Percentiles rank a stretch among this genome's conserved stretches.
Evolutionary conservation across 2,797 vertebrate genomes (phyloP).

Genomic region (Schizopygopsis pylzovi): DNA sequence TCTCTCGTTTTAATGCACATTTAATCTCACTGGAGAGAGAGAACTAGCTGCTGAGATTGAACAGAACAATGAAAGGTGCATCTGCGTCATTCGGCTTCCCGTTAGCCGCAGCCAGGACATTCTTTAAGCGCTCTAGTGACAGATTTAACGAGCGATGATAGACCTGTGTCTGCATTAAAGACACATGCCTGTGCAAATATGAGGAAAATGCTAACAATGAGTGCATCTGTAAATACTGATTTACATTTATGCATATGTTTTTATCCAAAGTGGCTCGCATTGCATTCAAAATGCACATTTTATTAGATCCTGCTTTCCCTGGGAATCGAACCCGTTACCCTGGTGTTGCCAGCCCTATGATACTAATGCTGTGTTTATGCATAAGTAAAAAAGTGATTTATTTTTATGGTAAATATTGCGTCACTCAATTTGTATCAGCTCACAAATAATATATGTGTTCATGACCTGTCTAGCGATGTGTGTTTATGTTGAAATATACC

Average conservation of each 20-base stretch:
- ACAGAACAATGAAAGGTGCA: slow-evolving; percentile 26
- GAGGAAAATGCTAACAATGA: background rate
- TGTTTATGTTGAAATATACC: too few relatives aligned
- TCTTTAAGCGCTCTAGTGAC: background rate
- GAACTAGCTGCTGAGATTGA: background rate
- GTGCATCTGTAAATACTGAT: background rate
- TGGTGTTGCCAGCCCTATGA: background rate
- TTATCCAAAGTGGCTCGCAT: background rate
- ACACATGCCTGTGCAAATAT: background rate
- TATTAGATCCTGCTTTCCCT: background rate
- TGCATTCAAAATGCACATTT: background rate
- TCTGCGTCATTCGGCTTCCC: slow-evolving; percentile 45
- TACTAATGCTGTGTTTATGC: background rate
- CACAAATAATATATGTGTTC: background rate
- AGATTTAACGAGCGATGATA: slow-evolving; percentile 19
- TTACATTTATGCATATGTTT: background rate
- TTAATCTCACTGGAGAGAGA: background rate
- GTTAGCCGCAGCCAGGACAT: background rate
- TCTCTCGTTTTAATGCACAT: background rate
- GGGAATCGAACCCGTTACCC: background rate
- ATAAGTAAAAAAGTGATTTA: background rate
- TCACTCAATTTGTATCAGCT: background rate
- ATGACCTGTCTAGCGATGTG: too few relatives aligned
- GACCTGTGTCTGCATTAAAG: background rate
- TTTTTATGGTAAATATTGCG: background rate